phyloP scores from a whole-genome alignment of 2,888 invertebrate genomes.

The Callyntrura sp. region DNA sequence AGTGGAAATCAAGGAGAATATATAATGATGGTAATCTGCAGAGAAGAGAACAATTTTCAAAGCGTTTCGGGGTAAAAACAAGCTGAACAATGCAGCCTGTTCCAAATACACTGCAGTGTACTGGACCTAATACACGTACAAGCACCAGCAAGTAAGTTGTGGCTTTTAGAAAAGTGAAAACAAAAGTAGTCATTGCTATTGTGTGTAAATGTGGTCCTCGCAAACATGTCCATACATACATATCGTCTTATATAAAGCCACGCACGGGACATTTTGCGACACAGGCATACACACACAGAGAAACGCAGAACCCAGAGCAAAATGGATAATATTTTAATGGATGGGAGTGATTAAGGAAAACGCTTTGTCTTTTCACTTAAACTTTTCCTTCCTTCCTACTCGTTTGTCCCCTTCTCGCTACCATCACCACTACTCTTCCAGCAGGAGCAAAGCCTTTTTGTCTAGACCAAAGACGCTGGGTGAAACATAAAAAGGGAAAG shows the following conservation, averaged over 20 bases:
- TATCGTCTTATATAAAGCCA: constrained; percentile 20
- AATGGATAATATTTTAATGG: constrained; percentile 80
- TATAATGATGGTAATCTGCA: constrained; percentile 22
- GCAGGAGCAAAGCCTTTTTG: neutral
- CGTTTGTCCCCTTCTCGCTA: neutral
- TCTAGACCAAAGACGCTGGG: constrained; percentile 20
- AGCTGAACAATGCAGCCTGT: neutral
- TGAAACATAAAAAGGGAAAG: constrained; percentile 22
- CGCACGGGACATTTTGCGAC: constrained; percentile 49
- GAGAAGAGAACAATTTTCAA: constrained; percentile 30
- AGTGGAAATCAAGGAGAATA: constrained; percentile 68
- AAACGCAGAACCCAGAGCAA: neutral
- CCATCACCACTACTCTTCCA: neutral
- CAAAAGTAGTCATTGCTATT: constrained; percentile 11
- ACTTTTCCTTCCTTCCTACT: constrained; percentile 64
- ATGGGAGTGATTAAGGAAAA: constrained; percentile 80
- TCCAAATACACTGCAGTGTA: neutral
- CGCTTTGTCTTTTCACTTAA: constrained; percentile 79
- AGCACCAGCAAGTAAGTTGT: neutral
- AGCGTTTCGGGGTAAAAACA: neutral
- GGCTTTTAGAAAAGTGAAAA: constrained; percentile 23
- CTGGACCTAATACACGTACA: neutral
- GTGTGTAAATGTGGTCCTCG: neutral
- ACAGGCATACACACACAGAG: too few relatives aligned
- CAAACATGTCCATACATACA: neutral